Percentiles rank a stretch among this genome's conserved stretches.
These are phyloP conservation scores for Saccopteryx bilineata DNA, from an alignment of 2,113 vertebrate species.

Conservation along the genomic window DNA sequence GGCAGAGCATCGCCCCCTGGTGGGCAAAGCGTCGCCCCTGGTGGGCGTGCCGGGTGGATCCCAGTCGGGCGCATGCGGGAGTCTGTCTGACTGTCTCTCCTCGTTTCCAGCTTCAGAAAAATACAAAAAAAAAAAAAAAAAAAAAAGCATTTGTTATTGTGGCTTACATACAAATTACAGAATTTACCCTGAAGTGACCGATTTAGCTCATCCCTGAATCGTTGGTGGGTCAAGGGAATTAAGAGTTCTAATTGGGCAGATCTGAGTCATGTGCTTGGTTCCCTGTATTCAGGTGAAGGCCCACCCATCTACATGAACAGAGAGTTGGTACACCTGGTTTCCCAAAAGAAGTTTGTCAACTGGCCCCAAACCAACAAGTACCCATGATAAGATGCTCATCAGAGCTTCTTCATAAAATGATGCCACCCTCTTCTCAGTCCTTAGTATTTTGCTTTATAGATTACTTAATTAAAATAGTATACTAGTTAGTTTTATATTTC, in stretches of 20 bases:
- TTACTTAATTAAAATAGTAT: slow-evolving; percentile 24
- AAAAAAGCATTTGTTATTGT: background rate
- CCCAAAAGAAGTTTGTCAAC: background rate
- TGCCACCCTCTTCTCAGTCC: background rate
- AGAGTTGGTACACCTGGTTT: background rate
- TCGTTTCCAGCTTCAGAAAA: no score
- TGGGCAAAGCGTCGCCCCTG: no score
- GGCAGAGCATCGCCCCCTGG: no score
- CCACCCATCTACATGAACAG: background rate
- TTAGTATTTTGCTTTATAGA: background rate
- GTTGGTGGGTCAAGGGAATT: background rate
- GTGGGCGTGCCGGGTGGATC: no score
- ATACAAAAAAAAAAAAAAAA: no score
- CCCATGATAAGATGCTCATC: background rate
- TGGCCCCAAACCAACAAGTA: background rate
- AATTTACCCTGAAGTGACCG: background rate
- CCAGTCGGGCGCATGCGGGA: no score
- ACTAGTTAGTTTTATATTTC: background rate
- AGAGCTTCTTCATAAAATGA: background rate
- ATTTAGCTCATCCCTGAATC: background rate
- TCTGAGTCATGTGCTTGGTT: background rate
- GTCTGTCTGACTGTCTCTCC: no score
- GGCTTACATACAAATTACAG: background rate
- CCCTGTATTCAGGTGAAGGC: background rate
- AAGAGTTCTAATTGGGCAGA: background rate